Conservation (phyloP, 2,888 invertebrate genomes). For the Heliothis peltigera region DNA sequence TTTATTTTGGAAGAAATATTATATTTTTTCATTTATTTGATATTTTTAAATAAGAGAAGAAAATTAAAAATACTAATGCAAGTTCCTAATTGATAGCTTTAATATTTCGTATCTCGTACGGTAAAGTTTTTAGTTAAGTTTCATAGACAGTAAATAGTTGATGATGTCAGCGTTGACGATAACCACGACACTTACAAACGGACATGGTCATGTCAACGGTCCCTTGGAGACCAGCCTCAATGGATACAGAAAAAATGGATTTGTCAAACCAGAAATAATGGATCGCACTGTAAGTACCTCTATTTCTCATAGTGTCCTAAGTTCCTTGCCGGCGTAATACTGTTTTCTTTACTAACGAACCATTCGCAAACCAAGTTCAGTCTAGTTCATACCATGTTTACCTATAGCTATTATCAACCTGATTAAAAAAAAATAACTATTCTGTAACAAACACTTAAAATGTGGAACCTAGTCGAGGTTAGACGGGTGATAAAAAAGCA, state of each 20-base stretch:
- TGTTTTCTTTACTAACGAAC: constrained; percentile 14
- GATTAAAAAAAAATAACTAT: constrained; percentile 8
- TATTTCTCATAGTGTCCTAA: constrained; percentile 7
- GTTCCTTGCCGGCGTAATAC: constrained; percentile 8
- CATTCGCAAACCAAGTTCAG: not conserved
- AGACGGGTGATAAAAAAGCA: constrained; percentile 17
- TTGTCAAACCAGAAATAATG: constrained; percentile 72
- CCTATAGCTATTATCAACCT: not conserved
- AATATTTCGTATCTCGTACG: constrained; percentile 45
- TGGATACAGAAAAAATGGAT: constrained; percentile 84
- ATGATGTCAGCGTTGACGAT: constrained; percentile 84
- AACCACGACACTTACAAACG: constrained; percentile 82
- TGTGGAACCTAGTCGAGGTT: not conserved
- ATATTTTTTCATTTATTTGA: constrained; percentile 14
- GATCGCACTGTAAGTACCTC: constrained; percentile 76
- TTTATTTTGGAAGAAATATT: constrained; percentile 34
- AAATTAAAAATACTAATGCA: constrained; percentile 33
- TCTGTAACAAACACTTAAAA: constrained; percentile 5
- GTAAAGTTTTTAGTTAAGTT: constrained; percentile 35
- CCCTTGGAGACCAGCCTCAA: constrained; percentile 79
- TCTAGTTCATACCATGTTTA: constrained; percentile 17
- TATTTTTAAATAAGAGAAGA: not conserved
- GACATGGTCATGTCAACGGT: constrained; percentile 80
- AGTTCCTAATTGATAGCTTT: constrained; percentile 57
- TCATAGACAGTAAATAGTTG: constrained; percentile 59